Evolutionary conservation across 2,888 invertebrate genomes (phyloP).

Genomic region (Cataglyphis rosenhaueri): DNA sequence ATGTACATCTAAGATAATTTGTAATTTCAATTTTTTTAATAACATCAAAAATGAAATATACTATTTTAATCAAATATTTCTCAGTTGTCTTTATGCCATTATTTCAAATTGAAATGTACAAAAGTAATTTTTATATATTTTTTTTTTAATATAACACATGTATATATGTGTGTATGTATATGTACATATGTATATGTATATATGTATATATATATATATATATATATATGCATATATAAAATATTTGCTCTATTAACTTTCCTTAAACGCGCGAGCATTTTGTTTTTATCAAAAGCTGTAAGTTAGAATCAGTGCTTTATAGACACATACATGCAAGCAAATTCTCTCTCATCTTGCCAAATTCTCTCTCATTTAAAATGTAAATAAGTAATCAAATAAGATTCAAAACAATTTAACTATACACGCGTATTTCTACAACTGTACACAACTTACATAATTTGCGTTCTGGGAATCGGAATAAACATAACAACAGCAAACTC

Average conservation of each 20-base stretch:
- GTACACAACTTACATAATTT: constrained; percentile 7
- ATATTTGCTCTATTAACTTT: constrained; percentile 18
- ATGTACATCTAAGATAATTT: background rate
- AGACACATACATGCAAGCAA: background rate
- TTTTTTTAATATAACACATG: background rate
- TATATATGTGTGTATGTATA: too few species aligned
- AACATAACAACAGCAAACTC: constrained; percentile 1
- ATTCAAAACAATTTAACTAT: constrained; percentile 19
- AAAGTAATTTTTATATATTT: background rate
- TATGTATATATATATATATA: too few species aligned
- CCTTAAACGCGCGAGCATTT: background rate
- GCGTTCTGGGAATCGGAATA: constrained; percentile 5
- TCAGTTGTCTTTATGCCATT: background rate
- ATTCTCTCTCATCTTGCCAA: constrained; percentile 11
- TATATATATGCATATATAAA: background rate
- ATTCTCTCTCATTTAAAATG: constrained; percentile 19
- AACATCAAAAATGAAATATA: background rate
- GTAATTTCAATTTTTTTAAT: background rate
- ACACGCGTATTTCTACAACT: constrained; percentile 9
- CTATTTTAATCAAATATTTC: background rate
- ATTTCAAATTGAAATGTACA: background rate
- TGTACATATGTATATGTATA: too few species aligned
- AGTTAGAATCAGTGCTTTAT: background rate
- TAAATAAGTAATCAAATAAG: constrained; percentile 37
- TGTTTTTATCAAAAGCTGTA: constrained; percentile 1